Evolutionary conservation across 2,113 vertebrate species (phyloP).

Genomic region (Genyomyrus donnyi): DNA sequence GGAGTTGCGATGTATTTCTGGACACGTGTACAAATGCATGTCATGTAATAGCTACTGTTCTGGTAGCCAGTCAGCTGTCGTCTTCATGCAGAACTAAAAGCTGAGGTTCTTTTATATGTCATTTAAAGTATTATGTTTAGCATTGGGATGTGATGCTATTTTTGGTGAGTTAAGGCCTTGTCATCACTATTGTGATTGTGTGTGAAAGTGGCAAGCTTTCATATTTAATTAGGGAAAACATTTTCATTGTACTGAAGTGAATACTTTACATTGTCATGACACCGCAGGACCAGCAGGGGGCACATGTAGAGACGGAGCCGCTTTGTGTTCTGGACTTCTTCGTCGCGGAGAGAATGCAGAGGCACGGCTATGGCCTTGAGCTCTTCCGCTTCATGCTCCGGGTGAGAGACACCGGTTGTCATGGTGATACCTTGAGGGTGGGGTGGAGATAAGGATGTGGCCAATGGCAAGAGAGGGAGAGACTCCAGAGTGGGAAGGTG

Average conservation of each 20-base stretch:
- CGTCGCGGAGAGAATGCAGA: conserved; percentile 71
- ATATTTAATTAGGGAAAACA: background rate
- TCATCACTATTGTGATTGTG: background rate
- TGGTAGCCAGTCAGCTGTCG: background rate
- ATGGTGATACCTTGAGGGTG: background rate
- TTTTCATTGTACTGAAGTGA: background rate
- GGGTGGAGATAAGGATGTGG: background rate
- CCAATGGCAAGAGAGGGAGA: background rate
- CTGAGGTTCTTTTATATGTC: background rate
- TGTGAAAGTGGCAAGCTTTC: background rate
- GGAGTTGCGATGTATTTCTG: background rate
- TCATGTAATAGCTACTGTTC: background rate
- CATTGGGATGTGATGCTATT: background rate
- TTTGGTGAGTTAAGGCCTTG: background rate
- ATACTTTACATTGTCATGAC: conserved; percentile 19
- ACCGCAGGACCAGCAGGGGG: conserved; percentile 67
- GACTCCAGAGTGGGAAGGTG: background rate
- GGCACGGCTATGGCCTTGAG: conserved; percentile 76
- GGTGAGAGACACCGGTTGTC: conserved; percentile 48
- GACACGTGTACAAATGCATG: background rate
- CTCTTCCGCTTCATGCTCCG: conserved; percentile 79
- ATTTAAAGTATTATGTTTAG: background rate
- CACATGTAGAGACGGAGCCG: conserved; percentile 78
- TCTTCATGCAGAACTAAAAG: background rate
- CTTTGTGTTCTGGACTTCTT: conserved; percentile 84